Base-by-base conservation (phyloP, 1,140 invertebrate genomes). In the Pseudomyrmex sp. region DNA sequence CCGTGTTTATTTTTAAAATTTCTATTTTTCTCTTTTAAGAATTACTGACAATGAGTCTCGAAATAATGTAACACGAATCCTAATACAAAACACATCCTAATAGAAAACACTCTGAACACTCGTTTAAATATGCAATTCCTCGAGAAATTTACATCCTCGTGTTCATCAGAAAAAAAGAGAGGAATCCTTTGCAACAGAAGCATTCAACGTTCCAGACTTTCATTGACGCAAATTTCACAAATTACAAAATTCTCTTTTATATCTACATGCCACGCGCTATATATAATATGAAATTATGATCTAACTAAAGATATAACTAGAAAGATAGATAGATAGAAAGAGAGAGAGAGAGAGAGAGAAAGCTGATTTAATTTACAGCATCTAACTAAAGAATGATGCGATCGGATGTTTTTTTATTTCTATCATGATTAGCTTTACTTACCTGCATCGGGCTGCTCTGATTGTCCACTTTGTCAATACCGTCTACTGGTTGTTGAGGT, bases 381-480 rank as follows among this genome's bases (percentile, higher is more conserved):
- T 65, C 9, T 18, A 18, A 15, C 5, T 13, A 13, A 15, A 9
- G 18, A 5, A 13, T 69, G 8, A 50, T 4, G 23, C 35, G 5
- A 35, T 35, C 1, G 35, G 5, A 35, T 35, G 35, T 5, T 35
- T 35, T 35, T 35, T 35, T 35, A 35, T 35, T 35, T 5, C 35
- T 35, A 35, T 35, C 35, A 56, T 10, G 20, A 15, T 59, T 69
- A 68, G n/a, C 20, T 52, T 58, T 23, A 75, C 58, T 93, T 96
- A 98, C 97, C 97, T 98, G 97, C 97, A 98, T 97, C 52, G 97
- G 97, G 96, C 87, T 93, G 95, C 96, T 91, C 95, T 97, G 93
- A 76, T 97, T 97, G 94, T 98, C 97, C 52, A 98, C 97, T 94
- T 98, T 98, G 92, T 98, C 97, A 91, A 98, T 98, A 70, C 97